These are phyloP conservation scores for Rhagoletis zephyria DNA, from an alignment of 1,140 invertebrate genomes.

Conservation along the genomic window DNA sequence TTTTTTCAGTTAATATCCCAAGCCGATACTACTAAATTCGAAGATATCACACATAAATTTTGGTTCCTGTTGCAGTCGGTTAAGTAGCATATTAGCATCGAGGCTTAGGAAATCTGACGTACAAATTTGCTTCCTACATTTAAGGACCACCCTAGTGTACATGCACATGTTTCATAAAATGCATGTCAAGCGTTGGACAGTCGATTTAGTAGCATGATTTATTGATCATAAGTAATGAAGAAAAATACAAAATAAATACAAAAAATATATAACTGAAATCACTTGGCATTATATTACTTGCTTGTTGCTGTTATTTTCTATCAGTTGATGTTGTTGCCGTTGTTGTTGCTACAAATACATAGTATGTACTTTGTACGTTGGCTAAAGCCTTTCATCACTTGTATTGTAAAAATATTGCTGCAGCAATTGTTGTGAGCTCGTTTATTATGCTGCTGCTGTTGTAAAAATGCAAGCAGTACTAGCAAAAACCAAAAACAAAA, in stretches of 20 bases:
- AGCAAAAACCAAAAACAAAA: not conserved
- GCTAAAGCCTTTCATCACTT: slow-evolving; percentile 46
- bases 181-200: slow-evolving; percentile 37
- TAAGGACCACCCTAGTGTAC: no score
- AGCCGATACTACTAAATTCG: no score
- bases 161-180: slow-evolving; percentile 21
- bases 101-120: no score
- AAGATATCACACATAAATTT: no score
- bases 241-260: slow-evolving; percentile 36
- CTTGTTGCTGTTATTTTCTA: not conserved
- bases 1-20: no score
- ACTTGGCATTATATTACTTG: slow-evolving; percentile 12
- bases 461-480: slow-evolving; percentile 14
- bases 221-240: slow-evolving; percentile 52
- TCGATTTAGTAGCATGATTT: slow-evolving; percentile 47
- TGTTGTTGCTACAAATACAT: not conserved
- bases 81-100: no score
- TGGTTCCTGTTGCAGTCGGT: no score
- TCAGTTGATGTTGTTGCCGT: not conserved
- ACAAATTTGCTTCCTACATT: no score
- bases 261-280: slow-evolving; percentile 39
- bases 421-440: slow-evolving; percentile 43
- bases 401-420: slow-evolving; percentile 45
- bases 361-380: slow-evolving; percentile 23
- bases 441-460: slow-evolving; percentile 41